These are phyloP conservation scores for Tinea pellionella DNA, from an alignment of 2,888 invertebrate genomes.

Conservation along the genomic window DNA sequence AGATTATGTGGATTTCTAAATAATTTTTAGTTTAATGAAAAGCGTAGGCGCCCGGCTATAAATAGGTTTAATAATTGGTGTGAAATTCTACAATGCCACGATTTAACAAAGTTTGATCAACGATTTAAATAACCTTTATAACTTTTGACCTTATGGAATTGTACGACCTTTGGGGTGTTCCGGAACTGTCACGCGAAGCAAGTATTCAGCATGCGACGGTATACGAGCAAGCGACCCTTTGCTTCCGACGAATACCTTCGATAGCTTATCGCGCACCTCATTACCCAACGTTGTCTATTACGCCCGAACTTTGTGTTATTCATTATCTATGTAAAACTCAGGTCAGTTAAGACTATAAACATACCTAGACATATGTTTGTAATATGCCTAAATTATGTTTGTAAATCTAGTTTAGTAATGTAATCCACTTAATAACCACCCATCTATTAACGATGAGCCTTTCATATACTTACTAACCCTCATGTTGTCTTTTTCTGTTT, in stretches of 20 bases:
- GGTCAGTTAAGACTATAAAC: background rate
- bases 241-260: conserved; percentile 1
- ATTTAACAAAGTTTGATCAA: background rate
- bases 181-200: conserved; percentile 12
- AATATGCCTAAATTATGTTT: no score
- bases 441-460: no score
- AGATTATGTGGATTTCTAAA: no score
- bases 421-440: no score
- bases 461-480: background rate
- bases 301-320: background rate
- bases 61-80: background rate
- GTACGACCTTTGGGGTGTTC: conserved; percentile 10
- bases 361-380: no score
- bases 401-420: no score
- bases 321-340: conserved; percentile 1
- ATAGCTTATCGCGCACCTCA: conserved; percentile 7
- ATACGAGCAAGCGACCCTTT: conserved; percentile 2
- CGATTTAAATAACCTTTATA: background rate
- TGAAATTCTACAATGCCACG: background rate
- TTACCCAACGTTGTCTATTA: conserved; percentile 4
- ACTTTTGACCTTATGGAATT: conserved; percentile 7
- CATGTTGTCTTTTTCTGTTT: background rate
- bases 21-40: no score
- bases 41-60: no score
- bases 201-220: conserved; percentile 7